A percentile compares a stretch with the other conserved stretches of the same genome.
These are phyloP conservation scores for Nemurella pictetii DNA, from an alignment of 2,888 invertebrate genomes.

Conservation along the genomic window DNA sequence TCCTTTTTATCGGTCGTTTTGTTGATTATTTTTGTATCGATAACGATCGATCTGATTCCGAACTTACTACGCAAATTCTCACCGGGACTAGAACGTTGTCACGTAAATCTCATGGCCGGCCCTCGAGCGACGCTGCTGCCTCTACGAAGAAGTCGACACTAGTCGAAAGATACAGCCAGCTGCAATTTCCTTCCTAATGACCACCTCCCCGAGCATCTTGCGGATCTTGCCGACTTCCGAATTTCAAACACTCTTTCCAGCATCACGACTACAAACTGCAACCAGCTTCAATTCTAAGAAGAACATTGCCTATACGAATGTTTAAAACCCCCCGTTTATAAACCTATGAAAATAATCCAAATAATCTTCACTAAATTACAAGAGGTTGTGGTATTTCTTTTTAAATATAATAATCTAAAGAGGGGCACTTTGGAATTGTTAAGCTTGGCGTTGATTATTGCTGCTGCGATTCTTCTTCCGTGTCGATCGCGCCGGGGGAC, in stretches of 20 bases:
- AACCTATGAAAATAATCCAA: slow-evolving; percentile 42
- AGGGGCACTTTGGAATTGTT: slow-evolving; percentile 37
- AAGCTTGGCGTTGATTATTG: slow-evolving; percentile 40
- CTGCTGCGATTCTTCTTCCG: slow-evolving; percentile 75
- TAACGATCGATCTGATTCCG: neutral
- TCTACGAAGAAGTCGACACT: slow-evolving; percentile 27
- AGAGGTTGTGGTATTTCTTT: slow-evolving; percentile 32
- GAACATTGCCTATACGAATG: slow-evolving; percentile 5
- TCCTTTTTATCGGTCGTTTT: neutral
- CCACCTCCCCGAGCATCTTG: slow-evolving; percentile 17
- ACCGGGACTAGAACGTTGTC: slow-evolving; percentile 31
- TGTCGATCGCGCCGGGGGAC: slow-evolving; percentile 83
- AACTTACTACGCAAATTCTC: neutral
- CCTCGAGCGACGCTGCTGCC: slow-evolving; percentile 28
- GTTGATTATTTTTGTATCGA: neutral
- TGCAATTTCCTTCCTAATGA: slow-evolving; percentile 21
- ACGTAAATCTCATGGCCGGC: slow-evolving; percentile 33
- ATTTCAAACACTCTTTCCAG: slow-evolving; percentile 5
- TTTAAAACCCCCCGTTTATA: slow-evolving; percentile 35
- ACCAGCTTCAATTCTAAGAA: slow-evolving; percentile 11
- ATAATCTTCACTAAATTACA: slow-evolving; percentile 38
- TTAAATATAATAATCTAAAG: slow-evolving; percentile 33
- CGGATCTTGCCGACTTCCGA: neutral
- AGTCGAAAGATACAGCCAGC: slow-evolving; percentile 39
- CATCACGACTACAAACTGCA: neutral